Evolutionary conservation across 1,140 invertebrate species (phyloP).

Genomic region (Physella acuta): DNA sequence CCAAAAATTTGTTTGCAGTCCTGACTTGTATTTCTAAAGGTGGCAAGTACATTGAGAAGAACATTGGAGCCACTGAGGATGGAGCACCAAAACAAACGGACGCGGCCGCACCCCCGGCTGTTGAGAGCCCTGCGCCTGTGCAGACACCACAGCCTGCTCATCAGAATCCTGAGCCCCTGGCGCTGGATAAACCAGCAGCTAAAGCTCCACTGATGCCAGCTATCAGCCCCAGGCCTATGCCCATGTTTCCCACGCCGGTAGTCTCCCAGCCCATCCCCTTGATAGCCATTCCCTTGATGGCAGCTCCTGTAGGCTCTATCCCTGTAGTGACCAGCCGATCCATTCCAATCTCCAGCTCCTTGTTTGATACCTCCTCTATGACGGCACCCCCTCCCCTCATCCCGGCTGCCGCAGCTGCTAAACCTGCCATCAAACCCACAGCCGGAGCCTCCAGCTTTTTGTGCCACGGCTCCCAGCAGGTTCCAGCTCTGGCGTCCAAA

Average conservation of each 20-base stretch:
- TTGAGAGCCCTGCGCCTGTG: no score
- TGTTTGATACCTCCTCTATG: conserved; percentile 24
- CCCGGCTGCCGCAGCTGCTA: neutral
- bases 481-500: neutral
- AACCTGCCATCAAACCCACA: neutral
- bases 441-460: conserved; percentile 11
- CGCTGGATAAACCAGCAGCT: no score
- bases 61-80: neutral
- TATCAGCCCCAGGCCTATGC: neutral
- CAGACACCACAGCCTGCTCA: no score
- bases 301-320: neutral
- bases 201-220: neutral
- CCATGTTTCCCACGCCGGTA: neutral
- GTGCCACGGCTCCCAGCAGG: neutral
- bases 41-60: conserved; percentile 34
- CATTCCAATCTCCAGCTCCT: conserved; percentile 15
- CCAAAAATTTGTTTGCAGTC: conserved; percentile 42
- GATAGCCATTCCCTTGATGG: neutral
- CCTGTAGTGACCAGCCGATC: neutral
- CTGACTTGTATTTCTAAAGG: conserved; percentile 35
- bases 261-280: neutral
- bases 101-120: no score
- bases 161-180: no score
- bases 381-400: neutral
- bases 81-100: neutral